Conservation (phyloP, 2,888 invertebrate genomes). For the Xylota sylvarum region DNA sequence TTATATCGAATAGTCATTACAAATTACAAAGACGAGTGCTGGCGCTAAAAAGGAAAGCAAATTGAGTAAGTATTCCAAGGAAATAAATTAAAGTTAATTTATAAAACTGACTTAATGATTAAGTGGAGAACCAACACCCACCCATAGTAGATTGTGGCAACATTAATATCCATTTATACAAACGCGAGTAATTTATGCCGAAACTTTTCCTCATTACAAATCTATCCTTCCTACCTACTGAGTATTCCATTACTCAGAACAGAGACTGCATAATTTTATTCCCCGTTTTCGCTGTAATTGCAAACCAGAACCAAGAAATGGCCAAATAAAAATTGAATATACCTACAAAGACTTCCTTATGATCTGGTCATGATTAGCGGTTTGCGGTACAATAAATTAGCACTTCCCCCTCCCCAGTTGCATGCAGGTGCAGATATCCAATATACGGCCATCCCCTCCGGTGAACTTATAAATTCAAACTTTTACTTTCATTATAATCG, state of each 20-base stretch:
- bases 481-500: slow-evolving; percentile 34
- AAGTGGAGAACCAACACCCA: not conserved
- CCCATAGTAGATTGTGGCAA: not conserved
- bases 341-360: slow-evolving; percentile 28
- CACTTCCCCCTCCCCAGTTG: not conserved
- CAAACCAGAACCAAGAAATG: not conserved
- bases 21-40: not conserved
- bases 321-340: not conserved
- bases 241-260: no score
- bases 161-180: not conserved
- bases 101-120: not conserved
- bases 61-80: not conserved
- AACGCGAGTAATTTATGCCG: not conserved
- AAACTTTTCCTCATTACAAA: not conserved
- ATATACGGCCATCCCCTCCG: not conserved
- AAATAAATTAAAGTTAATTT: slow-evolving; percentile 2
- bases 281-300: not conserved
- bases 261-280: not conserved
- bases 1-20: not conserved
- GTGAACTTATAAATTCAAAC: slow-evolving; percentile 17
- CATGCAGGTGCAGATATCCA: not conserved
- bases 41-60: not conserved
- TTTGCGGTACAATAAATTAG: slow-evolving; percentile 30
- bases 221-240: not conserved
- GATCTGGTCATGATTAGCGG: slow-evolving; percentile 44